phyloP scores from a whole-genome alignment of 2,888 invertebrate genomes.

The Julus scandinavius region DNA sequence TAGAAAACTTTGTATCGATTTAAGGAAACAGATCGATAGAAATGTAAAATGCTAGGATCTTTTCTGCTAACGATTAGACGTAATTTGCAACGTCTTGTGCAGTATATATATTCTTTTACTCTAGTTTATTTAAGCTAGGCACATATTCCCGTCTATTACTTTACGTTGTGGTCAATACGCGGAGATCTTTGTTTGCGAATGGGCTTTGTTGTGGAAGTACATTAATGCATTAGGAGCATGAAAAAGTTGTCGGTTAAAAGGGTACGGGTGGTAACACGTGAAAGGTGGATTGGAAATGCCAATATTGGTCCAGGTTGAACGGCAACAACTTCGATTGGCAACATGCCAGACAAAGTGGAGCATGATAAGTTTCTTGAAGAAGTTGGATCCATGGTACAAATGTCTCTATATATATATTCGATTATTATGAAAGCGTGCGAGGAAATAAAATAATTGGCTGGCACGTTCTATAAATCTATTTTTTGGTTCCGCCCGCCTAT shows the following conservation, averaged over 20 bases:
- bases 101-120: background rate
- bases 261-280: slow-evolving; percentile 11
- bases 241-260: slow-evolving; percentile 35
- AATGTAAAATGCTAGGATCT: background rate
- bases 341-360: slow-evolving; percentile 35
- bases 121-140: background rate
- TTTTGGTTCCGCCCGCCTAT: slow-evolving; percentile 9
- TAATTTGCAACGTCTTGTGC: background rate
- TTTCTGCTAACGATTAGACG: background rate
- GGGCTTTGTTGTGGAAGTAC: background rate
- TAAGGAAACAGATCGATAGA: background rate
- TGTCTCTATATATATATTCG: background rate
- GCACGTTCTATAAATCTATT: slow-evolving; percentile 30
- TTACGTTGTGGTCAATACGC: background rate
- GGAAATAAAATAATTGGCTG: slow-evolving; percentile 25
- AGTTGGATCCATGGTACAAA: background rate
- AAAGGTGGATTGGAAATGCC: slow-evolving; percentile 17
- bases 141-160: background rate
- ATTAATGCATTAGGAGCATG: slow-evolving; percentile 30
- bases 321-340: slow-evolving; percentile 19
- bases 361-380: slow-evolving; percentile 39
- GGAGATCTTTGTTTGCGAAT: background rate
- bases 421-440: slow-evolving; percentile 17
- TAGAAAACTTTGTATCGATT: background rate
- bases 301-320: slow-evolving; percentile 35